Evolutionary conservation across 2,797 vertebrate genomes (phyloP).

Genomic region (Sphaeramia orbicularis): DNA sequence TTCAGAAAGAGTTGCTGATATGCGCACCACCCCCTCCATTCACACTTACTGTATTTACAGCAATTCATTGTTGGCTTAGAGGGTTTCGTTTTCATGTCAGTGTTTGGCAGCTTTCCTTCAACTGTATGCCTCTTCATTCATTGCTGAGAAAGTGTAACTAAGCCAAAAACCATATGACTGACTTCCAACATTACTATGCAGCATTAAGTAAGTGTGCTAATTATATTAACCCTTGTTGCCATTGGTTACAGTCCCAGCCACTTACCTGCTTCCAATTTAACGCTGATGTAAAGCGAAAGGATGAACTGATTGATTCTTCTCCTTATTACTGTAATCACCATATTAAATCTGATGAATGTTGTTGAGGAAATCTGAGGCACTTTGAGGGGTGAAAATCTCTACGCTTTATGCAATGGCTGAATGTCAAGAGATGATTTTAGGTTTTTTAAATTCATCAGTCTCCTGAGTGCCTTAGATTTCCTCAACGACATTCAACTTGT

Average conservation of each 20-base stretch:
- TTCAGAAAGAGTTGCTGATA: slow-evolving; percentile 30
- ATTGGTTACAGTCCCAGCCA: background rate
- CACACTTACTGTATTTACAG: background rate
- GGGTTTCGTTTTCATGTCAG: background rate
- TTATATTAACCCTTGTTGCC: background rate
- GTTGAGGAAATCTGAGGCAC: too few species aligned
- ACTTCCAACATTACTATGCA: background rate
- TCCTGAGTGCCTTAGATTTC: too few species aligned
- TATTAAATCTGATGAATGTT: background rate
- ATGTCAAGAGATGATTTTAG: too few species aligned
- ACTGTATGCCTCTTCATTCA: slow-evolving; percentile 3
- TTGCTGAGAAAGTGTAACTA: background rate
- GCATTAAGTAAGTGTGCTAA: background rate
- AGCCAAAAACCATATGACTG: slow-evolving; percentile 22
- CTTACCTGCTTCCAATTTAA: background rate
- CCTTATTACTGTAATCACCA: background rate
- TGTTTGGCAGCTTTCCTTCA: background rate
- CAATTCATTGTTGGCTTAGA: background rate
- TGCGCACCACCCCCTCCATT: background rate
- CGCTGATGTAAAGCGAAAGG: background rate
- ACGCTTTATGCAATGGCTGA: too few species aligned
- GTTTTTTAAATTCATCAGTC: too few species aligned
- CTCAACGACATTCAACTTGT: too few species aligned
- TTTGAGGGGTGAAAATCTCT: too few species aligned
- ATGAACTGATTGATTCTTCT: background rate